Percentiles rank a stretch among this genome's conserved stretches.
These are phyloP conservation scores for Cantharis lateralis DNA, from an alignment of 2,888 invertebrate species.

Conservation along the genomic window DNA sequence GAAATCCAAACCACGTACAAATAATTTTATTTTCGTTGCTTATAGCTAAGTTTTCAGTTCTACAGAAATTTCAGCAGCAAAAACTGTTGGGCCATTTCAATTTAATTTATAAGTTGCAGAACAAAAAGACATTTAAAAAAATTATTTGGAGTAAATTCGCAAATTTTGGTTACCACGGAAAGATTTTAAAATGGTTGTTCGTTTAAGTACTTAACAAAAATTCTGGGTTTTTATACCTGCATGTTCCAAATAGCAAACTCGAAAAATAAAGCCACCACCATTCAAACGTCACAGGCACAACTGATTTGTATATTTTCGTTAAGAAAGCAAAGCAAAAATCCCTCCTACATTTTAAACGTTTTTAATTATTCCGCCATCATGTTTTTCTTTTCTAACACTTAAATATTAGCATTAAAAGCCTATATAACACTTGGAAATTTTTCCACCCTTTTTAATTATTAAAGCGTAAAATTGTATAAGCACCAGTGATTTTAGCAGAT, in stretches of 20 bases:
- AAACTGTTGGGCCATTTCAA: no score
- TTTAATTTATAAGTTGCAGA: no score
- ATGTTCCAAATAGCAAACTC: neutral
- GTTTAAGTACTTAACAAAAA: neutral
- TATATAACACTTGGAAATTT: conserved; percentile 30
- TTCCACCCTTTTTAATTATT: conserved; percentile 17
- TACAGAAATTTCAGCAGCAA: no score
- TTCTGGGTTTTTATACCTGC: neutral
- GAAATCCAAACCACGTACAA: no score
- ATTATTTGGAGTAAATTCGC: neutral
- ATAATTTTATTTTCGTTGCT: no score
- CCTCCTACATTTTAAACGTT: conserved; percentile 52
- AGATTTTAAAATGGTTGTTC: neutral
- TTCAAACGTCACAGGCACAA: conserved; percentile 42
- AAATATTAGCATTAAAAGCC: conserved; percentile 40
- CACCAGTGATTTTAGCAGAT: neutral
- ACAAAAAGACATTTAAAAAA: no score
- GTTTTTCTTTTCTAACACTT: conserved; percentile 41
- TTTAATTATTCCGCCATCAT: conserved; percentile 53
- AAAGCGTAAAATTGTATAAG: conserved; percentile 15
- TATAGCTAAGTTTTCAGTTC: no score
- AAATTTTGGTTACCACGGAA: neutral
- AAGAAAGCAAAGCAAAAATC: conserved; percentile 50
- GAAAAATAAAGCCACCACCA: neutral
- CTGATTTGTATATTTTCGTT: conserved; percentile 50